phyloP scores from a whole-genome alignment of 2,113 vertebrate genomes.

The Colaptes auratus region DNA sequence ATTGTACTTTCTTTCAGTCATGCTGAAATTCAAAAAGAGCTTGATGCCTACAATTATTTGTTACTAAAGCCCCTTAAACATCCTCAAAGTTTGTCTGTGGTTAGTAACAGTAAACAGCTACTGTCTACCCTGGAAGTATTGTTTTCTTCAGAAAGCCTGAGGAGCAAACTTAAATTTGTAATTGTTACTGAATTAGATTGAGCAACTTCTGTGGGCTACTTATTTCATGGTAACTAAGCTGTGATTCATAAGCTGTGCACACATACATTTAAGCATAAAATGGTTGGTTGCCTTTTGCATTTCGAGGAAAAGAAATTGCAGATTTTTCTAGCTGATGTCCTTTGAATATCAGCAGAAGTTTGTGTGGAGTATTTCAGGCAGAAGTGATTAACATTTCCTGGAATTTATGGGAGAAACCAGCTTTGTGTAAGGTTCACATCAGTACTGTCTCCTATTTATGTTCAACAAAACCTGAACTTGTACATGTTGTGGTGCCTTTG shows the following conservation, averaged over 20 bases:
- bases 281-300: neutral
- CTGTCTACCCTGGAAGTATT: neutral
- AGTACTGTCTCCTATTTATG: neutral
- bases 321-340: neutral
- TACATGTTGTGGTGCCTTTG: neutral
- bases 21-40: neutral
- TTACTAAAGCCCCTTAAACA: neutral
- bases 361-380: neutral
- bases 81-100: neutral
- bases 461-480: neutral
- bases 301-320: neutral
- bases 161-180: conserved; percentile 4
- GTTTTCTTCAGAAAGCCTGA: neutral
- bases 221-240: neutral
- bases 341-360: neutral
- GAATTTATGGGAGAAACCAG: neutral
- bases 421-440: neutral
- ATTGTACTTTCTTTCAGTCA: too few relatives aligned
- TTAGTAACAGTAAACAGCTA: neutral
- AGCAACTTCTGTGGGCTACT: conserved; percentile 17
- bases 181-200: neutral
- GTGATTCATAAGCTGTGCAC: neutral
- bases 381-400: neutral
- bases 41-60: fast-evolving
- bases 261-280: neutral